These are phyloP conservation scores for Hyposoter didymator DNA, from an alignment of 2,888 invertebrate species.

Conservation along the genomic window DNA sequence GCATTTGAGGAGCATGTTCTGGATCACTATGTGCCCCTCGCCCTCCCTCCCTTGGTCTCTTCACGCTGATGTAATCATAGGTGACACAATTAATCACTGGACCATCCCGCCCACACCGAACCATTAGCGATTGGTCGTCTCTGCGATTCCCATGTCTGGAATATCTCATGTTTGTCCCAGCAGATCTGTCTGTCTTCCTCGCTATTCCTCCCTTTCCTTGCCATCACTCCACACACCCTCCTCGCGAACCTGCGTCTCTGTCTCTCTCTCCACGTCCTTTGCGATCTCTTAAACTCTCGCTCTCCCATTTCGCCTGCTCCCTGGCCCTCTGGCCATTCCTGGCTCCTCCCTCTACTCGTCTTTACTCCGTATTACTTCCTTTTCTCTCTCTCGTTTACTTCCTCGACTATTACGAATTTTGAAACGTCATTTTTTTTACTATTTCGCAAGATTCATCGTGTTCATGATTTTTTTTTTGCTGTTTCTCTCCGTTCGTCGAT, in stretches of 20 bases:
- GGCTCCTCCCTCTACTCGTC: neutral
- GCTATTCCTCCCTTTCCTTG: constrained; percentile 26
- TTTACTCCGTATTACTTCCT: neutral
- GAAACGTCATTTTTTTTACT: neutral
- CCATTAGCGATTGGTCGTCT: constrained; percentile 77
- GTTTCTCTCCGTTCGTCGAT: neutral
- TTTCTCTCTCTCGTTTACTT: neutral
- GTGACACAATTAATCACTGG: constrained; percentile 82
- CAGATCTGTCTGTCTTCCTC: constrained; percentile 13
- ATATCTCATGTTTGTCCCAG: constrained; percentile 48
- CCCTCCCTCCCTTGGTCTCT: constrained; percentile 1
- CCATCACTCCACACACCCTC: neutral
- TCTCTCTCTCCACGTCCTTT: neutral
- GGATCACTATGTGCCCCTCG: constrained; percentile 32
- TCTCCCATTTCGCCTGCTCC: neutral
- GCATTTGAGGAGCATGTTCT: constrained; percentile 41
- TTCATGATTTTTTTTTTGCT: neutral
- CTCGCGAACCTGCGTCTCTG: neutral
- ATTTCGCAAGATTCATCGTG: neutral
- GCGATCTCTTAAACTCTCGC: neutral
- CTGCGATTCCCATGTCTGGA: constrained; percentile 35
- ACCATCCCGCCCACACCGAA: constrained; percentile 76
- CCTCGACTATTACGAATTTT: neutral
- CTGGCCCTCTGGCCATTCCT: neutral
- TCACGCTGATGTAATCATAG: constrained; percentile 79